Base-by-base conservation (phyloP, 2,797 vertebrate genomes). In the Acridotheres tristis region DNA sequence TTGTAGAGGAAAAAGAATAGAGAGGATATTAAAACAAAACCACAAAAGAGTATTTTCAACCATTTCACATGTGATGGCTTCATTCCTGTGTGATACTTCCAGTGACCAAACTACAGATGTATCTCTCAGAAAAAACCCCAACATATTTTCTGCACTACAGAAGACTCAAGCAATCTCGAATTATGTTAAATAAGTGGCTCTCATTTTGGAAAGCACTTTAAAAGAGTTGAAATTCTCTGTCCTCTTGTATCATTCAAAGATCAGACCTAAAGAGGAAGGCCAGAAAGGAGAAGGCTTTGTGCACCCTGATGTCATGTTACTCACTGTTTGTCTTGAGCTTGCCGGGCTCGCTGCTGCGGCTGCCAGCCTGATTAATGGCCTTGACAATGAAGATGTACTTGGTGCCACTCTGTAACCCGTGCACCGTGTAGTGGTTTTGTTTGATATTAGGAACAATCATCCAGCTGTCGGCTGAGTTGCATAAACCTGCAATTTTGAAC, bases 361-460 rank as follows among this genome's bases (percentile, higher is more conserved):
- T 99, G 91, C 99, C 99, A 3, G 99, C 99, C 97, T 99, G 99
- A 97, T 99, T 99, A 97, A 99, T 99, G 94, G 99, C 99, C 97
- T 99, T 99, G 89, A 99, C 99, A 38, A 99, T 97, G 97, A 99
- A 99, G 97, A 99, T 98, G 96, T 99, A 99, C 97, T 99, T 99
- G 53, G 99, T 99, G 82, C 99, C 99, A 32, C 99, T 99, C 97
- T 99, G 99, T 36, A 99, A 98, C 50, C 99, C 99, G 0, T 99
- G 99, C 88, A 99, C 99, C 0, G 99, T 99, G 98, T 99, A 99
- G 97, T 99, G 99, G 95, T 99, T 99, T 93, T 99, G 99, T 95
- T 99, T 99, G 96, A 99, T 99, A 97, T 99, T 99, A 84, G 99
- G 99, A 83, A 99, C 99, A 86, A 99, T 99, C 99, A 99, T 99